phyloP scores from a whole-genome alignment of 1,140 invertebrate species.

The Pomacea maculata region DNA sequence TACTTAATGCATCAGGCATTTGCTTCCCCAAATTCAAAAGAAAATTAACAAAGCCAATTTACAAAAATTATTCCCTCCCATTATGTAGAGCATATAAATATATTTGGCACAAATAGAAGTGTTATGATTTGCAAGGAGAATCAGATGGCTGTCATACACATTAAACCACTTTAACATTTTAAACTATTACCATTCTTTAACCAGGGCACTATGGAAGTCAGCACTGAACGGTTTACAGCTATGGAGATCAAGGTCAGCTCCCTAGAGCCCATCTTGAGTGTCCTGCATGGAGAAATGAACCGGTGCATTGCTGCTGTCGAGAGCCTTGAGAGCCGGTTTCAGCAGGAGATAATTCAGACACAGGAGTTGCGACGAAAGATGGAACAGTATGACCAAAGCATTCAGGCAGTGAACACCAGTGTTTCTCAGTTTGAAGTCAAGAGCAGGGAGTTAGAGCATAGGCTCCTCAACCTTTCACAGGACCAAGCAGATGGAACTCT shows the following conservation, averaged over 20 bases:
- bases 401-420: conserved; percentile 31
- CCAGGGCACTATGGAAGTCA: not conserved
- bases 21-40: not conserved
- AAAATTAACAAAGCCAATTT: not conserved
- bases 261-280: conserved; percentile 44
- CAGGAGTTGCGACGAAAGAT: conserved; percentile 19
- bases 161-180: not conserved
- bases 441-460: conserved; percentile 33
- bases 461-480: conserved; percentile 7
- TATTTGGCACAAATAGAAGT: too few relatives aligned
- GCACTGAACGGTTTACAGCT: not conserved
- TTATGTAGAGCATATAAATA: not conserved
- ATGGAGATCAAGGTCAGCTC: conserved; percentile 38
- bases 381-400: conserved; percentile 31
- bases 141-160: not conserved
- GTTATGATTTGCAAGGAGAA: not conserved
- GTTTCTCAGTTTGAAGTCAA: conserved; percentile 37
- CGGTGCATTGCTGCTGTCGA: conserved; percentile 28
- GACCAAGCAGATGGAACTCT: conserved; percentile 49
- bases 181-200: not conserved
- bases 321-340: conserved; percentile 19
- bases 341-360: conserved; percentile 17
- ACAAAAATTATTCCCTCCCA: not conserved
- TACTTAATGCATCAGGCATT: too few relatives aligned
- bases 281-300: conserved; percentile 33